phyloP scores from a whole-genome alignment of 2,888 invertebrate genomes.

The Trissonchulus latispiculum region DNA sequence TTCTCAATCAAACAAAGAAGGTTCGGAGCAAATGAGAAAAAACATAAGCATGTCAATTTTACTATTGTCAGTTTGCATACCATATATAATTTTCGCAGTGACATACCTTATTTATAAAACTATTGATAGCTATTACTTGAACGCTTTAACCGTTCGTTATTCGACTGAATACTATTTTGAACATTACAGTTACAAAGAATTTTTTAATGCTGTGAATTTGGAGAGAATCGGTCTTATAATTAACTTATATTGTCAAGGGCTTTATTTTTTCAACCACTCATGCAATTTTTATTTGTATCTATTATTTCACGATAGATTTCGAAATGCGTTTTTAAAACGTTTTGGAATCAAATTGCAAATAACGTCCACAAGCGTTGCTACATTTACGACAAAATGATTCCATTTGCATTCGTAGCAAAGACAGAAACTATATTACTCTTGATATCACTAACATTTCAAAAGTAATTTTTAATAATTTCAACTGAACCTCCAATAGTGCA shows the following conservation, averaged over 20 bases:
- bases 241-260: not conserved
- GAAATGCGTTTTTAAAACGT: not conserved
- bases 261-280: not conserved
- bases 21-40: not conserved
- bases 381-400: too few relatives aligned
- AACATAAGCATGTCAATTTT: not conserved
- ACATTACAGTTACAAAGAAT: not conserved
- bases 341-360: not conserved
- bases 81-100: not conserved
- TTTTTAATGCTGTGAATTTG: not conserved
- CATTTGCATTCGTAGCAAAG: too few relatives aligned
- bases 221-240: not conserved
- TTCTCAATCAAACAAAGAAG: not conserved
- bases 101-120: not conserved
- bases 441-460: too few relatives aligned
- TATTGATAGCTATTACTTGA: not conserved
- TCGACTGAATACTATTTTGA: not conserved
- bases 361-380: too few relatives aligned
- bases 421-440: too few relatives aligned
- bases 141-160: not conserved
- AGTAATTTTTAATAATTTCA: too few relatives aligned
- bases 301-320: not conserved
- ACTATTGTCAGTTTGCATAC: not conserved
- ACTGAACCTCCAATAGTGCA: too few relatives aligned
- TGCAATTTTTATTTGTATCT: not conserved